Evolutionary conservation across 2,797 vertebrate genomes (phyloP).

Genomic region (Ctenopoma kingsleyae): DNA sequence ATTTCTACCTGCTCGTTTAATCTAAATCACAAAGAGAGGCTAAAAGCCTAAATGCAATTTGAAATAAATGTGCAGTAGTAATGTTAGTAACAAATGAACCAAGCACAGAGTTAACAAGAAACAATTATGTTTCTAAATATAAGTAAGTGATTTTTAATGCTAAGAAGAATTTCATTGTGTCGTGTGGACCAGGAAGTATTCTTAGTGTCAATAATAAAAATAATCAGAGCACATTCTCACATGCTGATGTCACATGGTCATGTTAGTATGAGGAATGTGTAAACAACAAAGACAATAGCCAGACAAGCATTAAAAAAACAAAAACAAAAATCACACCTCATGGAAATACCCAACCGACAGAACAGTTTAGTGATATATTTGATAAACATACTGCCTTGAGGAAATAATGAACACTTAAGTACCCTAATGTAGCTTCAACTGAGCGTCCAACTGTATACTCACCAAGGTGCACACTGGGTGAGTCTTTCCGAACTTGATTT

Average conservation of each 20-base stretch:
- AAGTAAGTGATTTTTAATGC: background rate
- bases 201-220: conserved; percentile 26
- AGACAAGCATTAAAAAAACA: background rate
- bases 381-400: background rate
- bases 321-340: background rate
- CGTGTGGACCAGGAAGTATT: background rate
- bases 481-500: conserved; percentile 98
- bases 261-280: conserved; percentile 12
- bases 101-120: background rate
- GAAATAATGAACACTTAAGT: background rate
- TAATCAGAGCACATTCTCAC: conserved; percentile 18
- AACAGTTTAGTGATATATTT: background rate
- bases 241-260: conserved; percentile 6
- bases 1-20: background rate
- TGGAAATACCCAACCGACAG: background rate
- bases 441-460: conserved; percentile 56
- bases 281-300: conserved; percentile 16
- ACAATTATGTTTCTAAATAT: background rate
- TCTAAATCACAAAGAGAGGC: background rate
- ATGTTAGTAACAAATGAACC: background rate
- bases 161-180: background rate
- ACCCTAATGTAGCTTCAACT: background rate
- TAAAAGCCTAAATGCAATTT: background rate
- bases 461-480: conserved; percentile 97
- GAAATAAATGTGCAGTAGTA: background rate